A percentile compares a stretch with the other conserved stretches of the same genome.
These are phyloP conservation scores for Nothocercus julius DNA, from an alignment of 2,113 vertebrate species.

Conservation along the genomic window DNA sequence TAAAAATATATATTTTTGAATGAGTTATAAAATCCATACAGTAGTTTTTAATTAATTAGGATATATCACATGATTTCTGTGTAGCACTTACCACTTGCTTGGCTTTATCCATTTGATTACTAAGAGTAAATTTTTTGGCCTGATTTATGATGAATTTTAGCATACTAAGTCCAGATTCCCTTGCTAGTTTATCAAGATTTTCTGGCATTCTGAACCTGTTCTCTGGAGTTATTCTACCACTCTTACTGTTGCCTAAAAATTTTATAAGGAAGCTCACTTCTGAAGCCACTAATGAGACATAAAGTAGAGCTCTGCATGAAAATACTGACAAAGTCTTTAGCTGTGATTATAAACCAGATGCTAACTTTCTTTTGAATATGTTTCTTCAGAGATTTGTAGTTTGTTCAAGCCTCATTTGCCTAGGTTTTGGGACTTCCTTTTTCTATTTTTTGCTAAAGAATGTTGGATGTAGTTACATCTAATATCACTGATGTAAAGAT, in stretches of 20 bases:
- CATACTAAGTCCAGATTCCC: not conserved
- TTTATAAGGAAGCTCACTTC: not conserved
- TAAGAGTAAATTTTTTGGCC: not conserved
- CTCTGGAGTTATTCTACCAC: not conserved
- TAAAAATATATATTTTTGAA: not conserved
- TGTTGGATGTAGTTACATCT: accelerated
- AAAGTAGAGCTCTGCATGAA: not conserved
- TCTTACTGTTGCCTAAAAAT: not conserved
- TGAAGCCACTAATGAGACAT: not conserved
- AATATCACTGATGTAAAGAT: not conserved
- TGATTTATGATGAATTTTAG: not conserved
- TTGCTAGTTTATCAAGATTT: not conserved
- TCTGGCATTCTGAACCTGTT: not conserved
- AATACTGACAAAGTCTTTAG: not conserved
- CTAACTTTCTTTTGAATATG: not conserved
- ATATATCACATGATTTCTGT: not conserved
- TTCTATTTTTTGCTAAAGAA: not conserved
- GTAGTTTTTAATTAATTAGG: not conserved
- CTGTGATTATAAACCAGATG: not conserved
- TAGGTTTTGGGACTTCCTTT: not conserved
- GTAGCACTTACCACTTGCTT: not conserved
- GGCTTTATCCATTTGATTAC: not conserved
- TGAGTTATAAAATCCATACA: not conserved
- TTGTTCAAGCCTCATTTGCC: not conserved
- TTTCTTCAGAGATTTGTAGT: not conserved